Conservation (phyloP, 2,797 vertebrate genomes). For the Esox masquinongy region DNA sequence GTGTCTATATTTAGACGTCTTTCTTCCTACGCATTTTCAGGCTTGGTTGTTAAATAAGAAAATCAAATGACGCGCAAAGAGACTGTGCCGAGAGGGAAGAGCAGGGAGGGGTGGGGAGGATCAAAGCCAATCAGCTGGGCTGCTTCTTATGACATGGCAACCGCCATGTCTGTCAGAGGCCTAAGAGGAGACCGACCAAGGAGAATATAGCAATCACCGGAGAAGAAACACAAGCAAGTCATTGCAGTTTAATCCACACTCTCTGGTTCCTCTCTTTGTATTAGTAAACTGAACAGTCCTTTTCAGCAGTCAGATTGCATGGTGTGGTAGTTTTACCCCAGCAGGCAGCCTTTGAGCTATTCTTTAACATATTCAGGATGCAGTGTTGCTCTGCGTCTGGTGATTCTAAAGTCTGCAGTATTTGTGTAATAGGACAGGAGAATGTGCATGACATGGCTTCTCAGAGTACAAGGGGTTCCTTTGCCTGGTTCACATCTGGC, state of each 20-base stretch:
- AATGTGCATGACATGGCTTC: constrained; percentile 4
- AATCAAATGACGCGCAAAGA: constrained; percentile 80
- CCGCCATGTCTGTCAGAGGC: constrained; percentile 40
- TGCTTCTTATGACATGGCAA: constrained; percentile 63
- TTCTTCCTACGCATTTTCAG: constrained; percentile 84
- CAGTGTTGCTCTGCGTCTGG: constrained; percentile 58
- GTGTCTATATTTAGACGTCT: constrained; percentile 81
- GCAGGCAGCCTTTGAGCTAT: constrained; percentile 55
- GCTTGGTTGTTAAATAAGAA: constrained; percentile 85
- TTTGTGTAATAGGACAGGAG: constrained; percentile 16
- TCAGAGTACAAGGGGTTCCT: constrained; percentile 17
- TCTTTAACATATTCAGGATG: constrained; percentile 54
- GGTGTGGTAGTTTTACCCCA: constrained; percentile 42
- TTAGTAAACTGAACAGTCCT: constrained; percentile 17
- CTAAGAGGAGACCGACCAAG: constrained; percentile 59
- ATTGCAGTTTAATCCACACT: constrained; percentile 52
- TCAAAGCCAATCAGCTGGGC: constrained; percentile 69
- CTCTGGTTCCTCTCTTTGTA: constrained; percentile 44
- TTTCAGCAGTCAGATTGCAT: constrained; percentile 27
- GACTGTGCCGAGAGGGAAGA: constrained; percentile 55
- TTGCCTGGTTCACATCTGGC: not conserved
- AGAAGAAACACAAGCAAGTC: constrained; percentile 56
- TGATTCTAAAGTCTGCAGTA: constrained; percentile 54
- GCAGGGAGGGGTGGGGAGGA: constrained; percentile 55
- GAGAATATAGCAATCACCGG: constrained; percentile 47